phyloP scores from a whole-genome alignment of 2,113 vertebrate genomes.

The Athene noctua region DNA sequence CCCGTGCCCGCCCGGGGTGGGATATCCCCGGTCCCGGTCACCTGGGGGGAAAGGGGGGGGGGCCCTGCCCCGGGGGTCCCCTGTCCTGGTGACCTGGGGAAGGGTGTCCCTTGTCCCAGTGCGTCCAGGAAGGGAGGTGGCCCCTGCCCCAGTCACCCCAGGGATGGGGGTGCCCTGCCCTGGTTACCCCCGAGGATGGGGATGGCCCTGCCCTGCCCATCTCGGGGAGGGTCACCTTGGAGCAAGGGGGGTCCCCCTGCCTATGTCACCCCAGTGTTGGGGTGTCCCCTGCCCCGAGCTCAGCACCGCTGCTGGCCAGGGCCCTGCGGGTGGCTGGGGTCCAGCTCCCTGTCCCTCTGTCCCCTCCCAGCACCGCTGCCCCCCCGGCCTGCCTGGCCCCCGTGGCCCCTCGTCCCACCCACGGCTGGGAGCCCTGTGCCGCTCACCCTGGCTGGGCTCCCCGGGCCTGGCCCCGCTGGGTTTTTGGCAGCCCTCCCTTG shows the following conservation, averaged over 20 bases:
- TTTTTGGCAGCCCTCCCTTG: conserved; percentile 29
- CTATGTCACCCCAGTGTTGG: fast-evolving
- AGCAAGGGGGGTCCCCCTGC: not conserved
- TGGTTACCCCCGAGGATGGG: not conserved
- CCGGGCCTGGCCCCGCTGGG: not conserved
- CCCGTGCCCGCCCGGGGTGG: not conserved
- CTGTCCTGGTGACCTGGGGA: not conserved
- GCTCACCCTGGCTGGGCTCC: not conserved
- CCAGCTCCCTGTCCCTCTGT: not conserved
- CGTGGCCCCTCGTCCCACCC: not conserved
- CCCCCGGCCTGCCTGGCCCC: not conserved
- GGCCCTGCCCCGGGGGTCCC: no score
- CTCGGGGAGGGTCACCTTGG: not conserved
- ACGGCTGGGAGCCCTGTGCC: not conserved
- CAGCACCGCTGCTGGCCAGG: not conserved
- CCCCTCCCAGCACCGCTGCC: not conserved
- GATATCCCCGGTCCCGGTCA: not conserved
- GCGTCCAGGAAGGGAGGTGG: no score
- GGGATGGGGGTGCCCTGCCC: no score
- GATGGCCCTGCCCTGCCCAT: not conserved
- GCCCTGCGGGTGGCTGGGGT: not conserved
- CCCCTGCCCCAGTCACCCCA: not conserved
- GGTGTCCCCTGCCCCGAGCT: not conserved
- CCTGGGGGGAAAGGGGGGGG: not conserved
- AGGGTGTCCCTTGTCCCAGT: not conserved